These are phyloP conservation scores for Pantherophis vulpinus DNA, from an alignment of 2,797 vertebrate genomes.

Conservation along the genomic window DNA sequence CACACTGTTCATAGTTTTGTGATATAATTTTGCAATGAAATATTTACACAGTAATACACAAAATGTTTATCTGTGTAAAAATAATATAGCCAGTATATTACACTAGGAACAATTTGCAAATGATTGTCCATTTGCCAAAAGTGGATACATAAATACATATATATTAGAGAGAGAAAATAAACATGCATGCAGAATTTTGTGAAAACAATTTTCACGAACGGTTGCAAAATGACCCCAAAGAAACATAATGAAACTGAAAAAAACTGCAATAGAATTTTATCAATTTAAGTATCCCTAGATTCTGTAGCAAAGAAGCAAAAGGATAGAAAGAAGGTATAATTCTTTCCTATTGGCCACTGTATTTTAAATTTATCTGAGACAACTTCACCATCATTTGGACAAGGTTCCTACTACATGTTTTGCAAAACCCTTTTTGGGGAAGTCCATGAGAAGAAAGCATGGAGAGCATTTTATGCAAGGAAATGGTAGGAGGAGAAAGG, in stretches of 20 bases:
- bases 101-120: neutral
- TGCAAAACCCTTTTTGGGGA: neutral
- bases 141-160: too few species aligned
- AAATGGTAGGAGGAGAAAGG: neutral
- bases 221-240: neutral
- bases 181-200: neutral
- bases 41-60: neutral
- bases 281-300: neutral
- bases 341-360: neutral
- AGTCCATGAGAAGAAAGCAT: neutral
- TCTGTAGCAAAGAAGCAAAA: neutral
- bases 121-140: neutral
- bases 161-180: neutral
- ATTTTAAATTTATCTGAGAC: neutral
- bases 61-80: neutral
- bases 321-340: neutral
- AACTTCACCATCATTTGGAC: neutral
- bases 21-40: neutral
- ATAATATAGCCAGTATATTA: neutral
- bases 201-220: neutral
- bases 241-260: neutral
- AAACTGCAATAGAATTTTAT: neutral
- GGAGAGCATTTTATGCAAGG: neutral
- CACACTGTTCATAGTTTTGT: neutral
- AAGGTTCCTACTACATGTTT: neutral